Base-by-base conservation (phyloP, 1,140 invertebrate genomes). In the Cydia amplana region DNA sequence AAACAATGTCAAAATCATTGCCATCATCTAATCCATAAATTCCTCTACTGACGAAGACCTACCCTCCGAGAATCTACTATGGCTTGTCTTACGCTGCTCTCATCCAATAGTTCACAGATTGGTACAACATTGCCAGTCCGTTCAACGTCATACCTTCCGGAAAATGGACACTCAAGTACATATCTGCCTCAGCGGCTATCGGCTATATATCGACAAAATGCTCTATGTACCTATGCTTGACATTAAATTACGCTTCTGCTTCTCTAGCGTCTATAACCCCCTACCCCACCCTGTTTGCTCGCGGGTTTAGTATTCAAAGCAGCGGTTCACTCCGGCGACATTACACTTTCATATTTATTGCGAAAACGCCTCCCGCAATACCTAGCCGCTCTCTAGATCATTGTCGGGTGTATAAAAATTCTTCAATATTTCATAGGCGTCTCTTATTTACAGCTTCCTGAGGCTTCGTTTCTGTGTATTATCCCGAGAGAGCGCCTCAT, bases 311-410 rank as follows among this genome's bases (percentile, higher is more conserved):
- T 88, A 92, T 92, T 87, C 87, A 89, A 87, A 91, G 86, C 85
- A 82, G 81, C 84, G 85, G 85, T 84, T 86, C 86, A 84, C 85
- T 86, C 86, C 81, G 80, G 83, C 81, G 84, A 87, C 85, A 90
- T 91, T 89, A 91, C 87, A 90, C 87, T 88, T 89, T 87, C 84
- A 89, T 90, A 90, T 90, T 91, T 91, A 91, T 89, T 89, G 83
- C 87, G 84, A 82, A 87, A 88, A 87, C 89, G 86, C 87, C 81
- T 85, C 85, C 82, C 79, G 81, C 82, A 83, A 81, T 82, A 80
- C 75, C 73, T 81, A 77, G 75, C 75, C 65, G 55, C 55, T 70
- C 65, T 70, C 65, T 70, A 70, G 65, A 70, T 70, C 65, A 70
- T 70, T 70, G 65, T 70, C 65, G 65, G 28, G 65, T 28, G 32